Percentiles rank a stretch among this genome's conserved stretches.
Evolutionary conservation across 2,797 vertebrate species (phyloP).

Genomic region (Macroramphosus scolopax): DNA sequence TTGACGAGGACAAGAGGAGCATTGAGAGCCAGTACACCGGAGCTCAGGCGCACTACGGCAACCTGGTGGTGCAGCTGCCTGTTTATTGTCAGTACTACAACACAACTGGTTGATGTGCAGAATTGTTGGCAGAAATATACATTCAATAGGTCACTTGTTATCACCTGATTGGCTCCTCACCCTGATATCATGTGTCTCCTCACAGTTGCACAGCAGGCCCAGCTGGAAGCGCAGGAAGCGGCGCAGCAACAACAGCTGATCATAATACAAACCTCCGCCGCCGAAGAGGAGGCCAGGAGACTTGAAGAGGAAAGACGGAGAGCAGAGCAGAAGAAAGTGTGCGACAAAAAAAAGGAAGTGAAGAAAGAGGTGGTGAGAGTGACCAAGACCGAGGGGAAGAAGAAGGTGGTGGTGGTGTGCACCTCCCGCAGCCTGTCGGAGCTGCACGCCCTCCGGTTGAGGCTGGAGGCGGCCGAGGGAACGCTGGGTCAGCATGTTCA

Average conservation of each 20-base stretch:
- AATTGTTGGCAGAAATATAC: too few species aligned
- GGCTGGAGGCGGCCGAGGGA: slow-evolving; percentile 82
- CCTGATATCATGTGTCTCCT: too few species aligned
- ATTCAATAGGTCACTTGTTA: too few species aligned
- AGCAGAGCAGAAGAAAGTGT: slow-evolving; percentile 23
- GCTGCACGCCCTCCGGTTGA: slow-evolving; percentile 85
- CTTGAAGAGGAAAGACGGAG: not conserved
- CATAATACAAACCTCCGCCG: slow-evolving; percentile 27
- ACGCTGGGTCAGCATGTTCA: slow-evolving; percentile 81
- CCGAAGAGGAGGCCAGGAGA: slow-evolving; percentile 19
- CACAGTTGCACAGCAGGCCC: slow-evolving; percentile 34
- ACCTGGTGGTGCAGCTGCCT: slow-evolving; percentile 85
- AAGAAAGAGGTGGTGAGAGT: slow-evolving; percentile 33
- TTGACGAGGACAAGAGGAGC: slow-evolving; percentile 84
- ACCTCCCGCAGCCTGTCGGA: slow-evolving; percentile 78
- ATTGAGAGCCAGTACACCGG: slow-evolving; percentile 85
- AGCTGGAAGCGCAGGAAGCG: slow-evolving; percentile 23
- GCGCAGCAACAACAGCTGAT: slow-evolving; percentile 15
- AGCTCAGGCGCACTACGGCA: slow-evolving; percentile 86
- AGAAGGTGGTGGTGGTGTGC: slow-evolving; percentile 24
- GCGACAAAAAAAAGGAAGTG: slow-evolving; percentile 20
- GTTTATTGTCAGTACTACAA: slow-evolving; percentile 65
- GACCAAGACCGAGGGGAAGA: slow-evolving; percentile 72
- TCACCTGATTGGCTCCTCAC: too few species aligned
- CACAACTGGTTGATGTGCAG: too few species aligned